phyloP scores from a whole-genome alignment of 92 coral and sea anemone species.

The Palythoa grandis region DNA sequence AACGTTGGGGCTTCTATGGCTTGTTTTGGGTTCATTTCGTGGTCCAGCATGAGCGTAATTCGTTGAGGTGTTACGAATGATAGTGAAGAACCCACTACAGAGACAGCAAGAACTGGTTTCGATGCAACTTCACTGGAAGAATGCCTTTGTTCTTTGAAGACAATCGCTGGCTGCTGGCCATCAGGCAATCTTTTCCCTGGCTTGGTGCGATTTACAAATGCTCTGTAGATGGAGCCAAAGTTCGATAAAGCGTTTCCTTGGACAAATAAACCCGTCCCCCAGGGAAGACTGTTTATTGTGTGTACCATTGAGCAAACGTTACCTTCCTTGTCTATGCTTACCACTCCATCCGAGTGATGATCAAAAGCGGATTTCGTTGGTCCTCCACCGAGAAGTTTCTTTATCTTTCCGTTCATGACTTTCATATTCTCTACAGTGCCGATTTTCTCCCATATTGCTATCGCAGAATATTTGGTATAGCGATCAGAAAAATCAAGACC shows the following conservation, averaged over 20 bases:
- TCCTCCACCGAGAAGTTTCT: conserved; percentile 72
- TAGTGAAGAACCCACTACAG: conserved; percentile 84
- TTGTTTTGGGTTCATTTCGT: conserved; percentile 79
- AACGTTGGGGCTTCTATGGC: conserved; percentile 81
- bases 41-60: conserved; percentile 71
- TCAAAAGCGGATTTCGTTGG: conserved; percentile 22
- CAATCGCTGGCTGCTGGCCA: conserved; percentile 76
- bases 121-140: neutral
- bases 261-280: conserved; percentile 95
- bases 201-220: conserved; percentile 57
- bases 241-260: conserved; percentile 86
- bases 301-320: conserved; percentile 93
- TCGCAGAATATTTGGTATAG: conserved; percentile 67
- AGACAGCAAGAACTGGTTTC: conserved; percentile 74
- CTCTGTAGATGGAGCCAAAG: conserved; percentile 76
- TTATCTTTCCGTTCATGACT: conserved; percentile 66
- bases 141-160: conserved; percentile 41
- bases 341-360: conserved; percentile 85
- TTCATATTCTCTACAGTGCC: conserved; percentile 79
- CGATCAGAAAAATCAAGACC: conserved; percentile 74
- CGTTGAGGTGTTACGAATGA: conserved; percentile 73
- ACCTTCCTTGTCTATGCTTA: conserved; percentile 83
- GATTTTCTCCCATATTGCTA: conserved; percentile 75
- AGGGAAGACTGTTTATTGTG: conserved; percentile 84
- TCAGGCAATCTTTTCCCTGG: conserved; percentile 80